These are phyloP conservation scores for Ornithorhynchus anatinus DNA, from an alignment of 2,113 vertebrate species.

Conservation along the genomic window DNA sequence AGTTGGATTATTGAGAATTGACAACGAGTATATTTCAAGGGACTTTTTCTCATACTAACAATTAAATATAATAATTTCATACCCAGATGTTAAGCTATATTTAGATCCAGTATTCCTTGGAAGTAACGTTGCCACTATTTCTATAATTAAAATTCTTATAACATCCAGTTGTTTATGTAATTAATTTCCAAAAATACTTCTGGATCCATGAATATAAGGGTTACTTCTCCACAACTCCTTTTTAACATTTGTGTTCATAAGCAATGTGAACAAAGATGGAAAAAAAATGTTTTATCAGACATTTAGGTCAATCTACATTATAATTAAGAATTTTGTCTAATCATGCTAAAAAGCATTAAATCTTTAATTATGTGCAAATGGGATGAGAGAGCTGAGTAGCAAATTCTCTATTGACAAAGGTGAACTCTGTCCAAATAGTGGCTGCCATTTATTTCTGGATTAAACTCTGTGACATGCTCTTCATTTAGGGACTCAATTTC, in stretches of 20 bases:
- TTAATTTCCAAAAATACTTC: not conserved
- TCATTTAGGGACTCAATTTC: not conserved
- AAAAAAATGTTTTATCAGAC: conserved; percentile 3
- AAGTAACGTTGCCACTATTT: not conserved
- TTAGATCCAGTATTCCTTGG: not conserved
- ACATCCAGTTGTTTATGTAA: not conserved
- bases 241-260: conserved; percentile 8
- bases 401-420: conserved; percentile 33
- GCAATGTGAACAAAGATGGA: not conserved
- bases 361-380: conserved; percentile 51
- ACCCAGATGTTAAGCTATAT: not conserved
- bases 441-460: not conserved
- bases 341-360: conserved; percentile 39
- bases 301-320: conserved; percentile 22
- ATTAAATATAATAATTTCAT: too few relatives aligned
- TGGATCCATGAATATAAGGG: not conserved
- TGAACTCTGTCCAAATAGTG: conserved; percentile 7
- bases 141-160: not conserved
- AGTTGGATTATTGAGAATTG: too few relatives aligned
- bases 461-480: not conserved
- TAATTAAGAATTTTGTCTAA: conserved; percentile 42
- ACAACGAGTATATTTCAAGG: too few relatives aligned
- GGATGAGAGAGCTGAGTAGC: conserved; percentile 20
- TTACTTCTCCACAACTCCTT: not conserved
- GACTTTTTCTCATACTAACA: too few relatives aligned